Evolutionary conservation across 2,113 vertebrate species (phyloP).

Genomic region (Colius striatus): DNA sequence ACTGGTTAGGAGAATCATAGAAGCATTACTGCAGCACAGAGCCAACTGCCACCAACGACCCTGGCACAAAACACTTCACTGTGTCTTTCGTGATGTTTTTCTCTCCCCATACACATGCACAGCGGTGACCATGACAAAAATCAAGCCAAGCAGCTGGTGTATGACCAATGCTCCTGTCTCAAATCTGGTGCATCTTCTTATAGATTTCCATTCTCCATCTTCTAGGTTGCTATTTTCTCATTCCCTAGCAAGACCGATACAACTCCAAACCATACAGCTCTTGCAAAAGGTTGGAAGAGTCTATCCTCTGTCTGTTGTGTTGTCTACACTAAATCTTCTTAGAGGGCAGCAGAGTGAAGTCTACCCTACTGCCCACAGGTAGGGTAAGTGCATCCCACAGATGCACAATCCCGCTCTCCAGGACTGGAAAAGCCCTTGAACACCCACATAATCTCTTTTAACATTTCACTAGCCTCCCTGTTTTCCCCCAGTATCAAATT

Average conservation of each 20-base stretch:
- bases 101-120: neutral
- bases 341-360: neutral
- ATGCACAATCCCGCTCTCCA: neutral
- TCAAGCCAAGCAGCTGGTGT: neutral
- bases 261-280: neutral
- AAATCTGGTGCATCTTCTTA: neutral
- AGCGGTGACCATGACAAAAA: neutral
- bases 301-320: neutral
- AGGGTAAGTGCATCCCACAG: neutral
- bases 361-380: neutral
- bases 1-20: neutral
- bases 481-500: neutral
- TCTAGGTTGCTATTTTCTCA: neutral
- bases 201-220: neutral
- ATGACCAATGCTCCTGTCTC: neutral
- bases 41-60: fast-evolving
- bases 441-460: neutral
- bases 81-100: neutral
- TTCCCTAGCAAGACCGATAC: neutral
- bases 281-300: neutral
- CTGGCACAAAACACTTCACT: neutral
- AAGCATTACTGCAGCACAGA: neutral
- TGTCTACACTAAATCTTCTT: neutral
- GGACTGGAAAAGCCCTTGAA: neutral
- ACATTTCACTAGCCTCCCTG: neutral